Conservation (phyloP, 2,888 invertebrate genomes). For the Andrena hattorfiana region DNA sequence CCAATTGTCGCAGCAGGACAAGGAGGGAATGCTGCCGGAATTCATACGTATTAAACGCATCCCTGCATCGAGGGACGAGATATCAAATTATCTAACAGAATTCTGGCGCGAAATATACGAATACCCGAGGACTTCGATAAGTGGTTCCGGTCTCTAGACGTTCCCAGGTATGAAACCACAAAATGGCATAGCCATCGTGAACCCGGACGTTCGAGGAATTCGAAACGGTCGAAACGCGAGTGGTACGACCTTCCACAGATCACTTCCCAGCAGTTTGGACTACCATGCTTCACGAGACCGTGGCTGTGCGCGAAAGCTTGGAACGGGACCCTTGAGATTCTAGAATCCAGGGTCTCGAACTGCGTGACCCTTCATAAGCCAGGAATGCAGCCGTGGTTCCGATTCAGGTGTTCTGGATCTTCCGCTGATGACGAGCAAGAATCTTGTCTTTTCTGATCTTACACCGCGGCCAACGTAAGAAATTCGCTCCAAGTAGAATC, state of each 20-base stretch:
- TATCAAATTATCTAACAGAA: conserved; percentile 58
- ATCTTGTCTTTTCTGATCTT: conserved; percentile 22
- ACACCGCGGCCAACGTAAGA: not conserved
- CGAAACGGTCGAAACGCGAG: conserved; percentile 73
- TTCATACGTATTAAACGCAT: conserved; percentile 32
- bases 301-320: conserved; percentile 71
- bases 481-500: too few relatives aligned
- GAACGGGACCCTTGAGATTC: conserved; percentile 73
- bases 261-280: conserved; percentile 69
- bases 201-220: conserved; percentile 69
- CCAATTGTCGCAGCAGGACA: not conserved
- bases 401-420: conserved; percentile 58
- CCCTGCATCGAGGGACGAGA: conserved; percentile 4
- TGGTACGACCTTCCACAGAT: conserved; percentile 73
- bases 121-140: conserved; percentile 64
- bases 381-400: conserved; percentile 67
- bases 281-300: conserved; percentile 70
- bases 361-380: conserved; percentile 65
- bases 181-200: conserved; percentile 72
- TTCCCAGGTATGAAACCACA: conserved; percentile 73
- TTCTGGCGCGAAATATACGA: conserved; percentile 65
- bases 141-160: conserved; percentile 63
- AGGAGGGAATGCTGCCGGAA: conserved; percentile 7
- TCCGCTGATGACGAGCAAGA: conserved; percentile 23
- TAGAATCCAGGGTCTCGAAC: conserved; percentile 58